phyloP scores from a whole-genome alignment of 2,797 vertebrate species.

The Allobates femoralis region DNA sequence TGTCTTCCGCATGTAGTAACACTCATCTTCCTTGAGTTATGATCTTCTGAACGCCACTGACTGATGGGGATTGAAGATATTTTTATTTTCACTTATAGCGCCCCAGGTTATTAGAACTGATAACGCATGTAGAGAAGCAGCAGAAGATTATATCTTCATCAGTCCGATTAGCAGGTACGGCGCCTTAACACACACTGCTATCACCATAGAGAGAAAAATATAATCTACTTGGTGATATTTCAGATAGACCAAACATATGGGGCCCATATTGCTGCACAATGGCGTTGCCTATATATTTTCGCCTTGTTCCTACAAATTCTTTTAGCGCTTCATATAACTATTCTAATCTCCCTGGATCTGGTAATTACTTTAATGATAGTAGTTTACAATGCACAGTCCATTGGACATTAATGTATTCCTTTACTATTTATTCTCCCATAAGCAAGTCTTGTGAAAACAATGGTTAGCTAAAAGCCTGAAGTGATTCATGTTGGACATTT shows the following conservation, averaged over 20 bases:
- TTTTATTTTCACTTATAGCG: background rate
- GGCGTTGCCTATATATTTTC: background rate
- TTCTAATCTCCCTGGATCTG: background rate
- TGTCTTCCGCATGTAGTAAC: too few species aligned
- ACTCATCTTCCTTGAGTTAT: too few species aligned
- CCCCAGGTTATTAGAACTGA: background rate
- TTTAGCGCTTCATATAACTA: background rate
- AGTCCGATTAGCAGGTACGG: background rate
- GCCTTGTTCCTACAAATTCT: background rate
- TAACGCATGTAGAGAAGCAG: background rate
- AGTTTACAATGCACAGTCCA: background rate
- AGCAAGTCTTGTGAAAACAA: slow-evolving; percentile 30
- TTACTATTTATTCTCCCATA: background rate
- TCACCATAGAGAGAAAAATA: background rate
- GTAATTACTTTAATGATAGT: background rate
- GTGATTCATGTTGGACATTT: background rate
- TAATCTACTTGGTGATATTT: background rate
- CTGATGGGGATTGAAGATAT: background rate
- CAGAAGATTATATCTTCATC: background rate
- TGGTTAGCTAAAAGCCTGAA: slow-evolving; percentile 15
- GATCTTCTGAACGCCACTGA: too few species aligned
- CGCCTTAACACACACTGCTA: too few species aligned
- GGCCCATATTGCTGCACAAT: background rate
- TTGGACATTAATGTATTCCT: background rate
- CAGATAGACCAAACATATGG: background rate